Evolutionary conservation across 2,113 vertebrate species (phyloP).

Genomic region (Aythya baeri): DNA sequence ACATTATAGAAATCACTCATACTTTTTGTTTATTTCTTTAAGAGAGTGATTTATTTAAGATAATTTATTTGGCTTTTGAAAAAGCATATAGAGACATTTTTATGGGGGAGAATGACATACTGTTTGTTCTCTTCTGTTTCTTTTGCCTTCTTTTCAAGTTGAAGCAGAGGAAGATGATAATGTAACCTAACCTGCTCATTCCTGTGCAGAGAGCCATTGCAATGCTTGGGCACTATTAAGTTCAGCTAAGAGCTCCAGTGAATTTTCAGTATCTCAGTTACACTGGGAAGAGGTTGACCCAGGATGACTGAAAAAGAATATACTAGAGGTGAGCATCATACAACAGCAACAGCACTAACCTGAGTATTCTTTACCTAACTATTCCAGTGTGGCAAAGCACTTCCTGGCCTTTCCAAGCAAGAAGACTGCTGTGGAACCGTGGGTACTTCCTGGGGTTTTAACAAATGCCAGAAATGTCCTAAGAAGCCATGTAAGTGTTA

Average conservation of each 20-base stretch:
- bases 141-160: neutral
- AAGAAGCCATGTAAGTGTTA: constrained; percentile 88
- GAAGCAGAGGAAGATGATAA: neutral
- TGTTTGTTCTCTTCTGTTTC: constrained; percentile 8
- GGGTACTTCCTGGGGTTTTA: constrained; percentile 97
- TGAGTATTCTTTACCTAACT: constrained; percentile 50
- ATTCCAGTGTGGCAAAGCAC: constrained; percentile 94
- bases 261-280: neutral
- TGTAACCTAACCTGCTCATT: neutral
- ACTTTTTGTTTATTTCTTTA: neutral
- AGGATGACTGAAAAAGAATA: neutral
- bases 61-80: neutral
- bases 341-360: constrained; percentile 45
- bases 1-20: neutral
- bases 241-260: neutral
- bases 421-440: constrained; percentile 96
- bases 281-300: neutral
- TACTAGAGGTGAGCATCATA: neutral
- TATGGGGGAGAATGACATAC: neutral
- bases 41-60: neutral
- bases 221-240: neutral
- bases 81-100: neutral
- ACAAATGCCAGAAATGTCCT: constrained; percentile 98
- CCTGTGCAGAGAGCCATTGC: neutral
- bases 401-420: constrained; percentile 95